phyloP scores from a whole-genome alignment of 2,888 invertebrate genomes.

The Hydrotaea cyrtoneurina region DNA sequence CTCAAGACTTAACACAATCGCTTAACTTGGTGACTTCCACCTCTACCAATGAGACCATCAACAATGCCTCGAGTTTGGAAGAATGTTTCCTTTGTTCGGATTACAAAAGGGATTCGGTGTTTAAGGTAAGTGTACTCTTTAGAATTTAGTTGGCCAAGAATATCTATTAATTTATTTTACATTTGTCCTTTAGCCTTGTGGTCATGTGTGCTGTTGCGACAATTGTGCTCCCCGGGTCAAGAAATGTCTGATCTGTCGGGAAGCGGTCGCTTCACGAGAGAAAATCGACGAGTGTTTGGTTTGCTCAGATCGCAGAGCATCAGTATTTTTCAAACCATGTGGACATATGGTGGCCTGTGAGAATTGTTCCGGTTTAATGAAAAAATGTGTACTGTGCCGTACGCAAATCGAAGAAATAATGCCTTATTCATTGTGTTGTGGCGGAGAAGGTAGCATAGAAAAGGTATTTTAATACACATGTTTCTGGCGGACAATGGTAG shows the following conservation, averaged over 20 bases:
- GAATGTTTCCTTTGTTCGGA: constrained; percentile 98
- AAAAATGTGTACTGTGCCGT: constrained; percentile 97
- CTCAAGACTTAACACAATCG: constrained; percentile 74
- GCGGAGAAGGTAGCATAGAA: constrained; percentile 80
- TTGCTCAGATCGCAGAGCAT: constrained; percentile 95
- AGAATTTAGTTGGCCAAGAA: too few species aligned
- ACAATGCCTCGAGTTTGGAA: constrained; percentile 83
- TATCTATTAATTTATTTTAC: too few species aligned
- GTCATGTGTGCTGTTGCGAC: constrained; percentile 96
- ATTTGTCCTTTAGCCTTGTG: constrained; percentile 85
- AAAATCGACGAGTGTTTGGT: constrained; percentile 98
- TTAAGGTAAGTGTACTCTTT: constrained; percentile 79
- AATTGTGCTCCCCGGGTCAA: constrained; percentile 94
- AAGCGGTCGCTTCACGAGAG: constrained; percentile 88
- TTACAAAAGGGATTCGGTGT: constrained; percentile 93
- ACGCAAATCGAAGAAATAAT: constrained; percentile 89
- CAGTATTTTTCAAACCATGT: constrained; percentile 96
- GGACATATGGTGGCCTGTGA: constrained; percentile 90
- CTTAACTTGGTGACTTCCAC: constrained; percentile 64
- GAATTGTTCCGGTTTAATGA: constrained; percentile 95
- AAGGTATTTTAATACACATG: constrained; percentile 72
- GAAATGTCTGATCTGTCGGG: constrained; percentile 96
- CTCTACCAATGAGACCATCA: constrained; percentile 55
- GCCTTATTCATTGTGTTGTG: constrained; percentile 83
- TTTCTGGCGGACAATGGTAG: neutral